Evolutionary conservation across 2,797 vertebrate species (phyloP).

Genomic region (Pitangus sulphuratus): DNA sequence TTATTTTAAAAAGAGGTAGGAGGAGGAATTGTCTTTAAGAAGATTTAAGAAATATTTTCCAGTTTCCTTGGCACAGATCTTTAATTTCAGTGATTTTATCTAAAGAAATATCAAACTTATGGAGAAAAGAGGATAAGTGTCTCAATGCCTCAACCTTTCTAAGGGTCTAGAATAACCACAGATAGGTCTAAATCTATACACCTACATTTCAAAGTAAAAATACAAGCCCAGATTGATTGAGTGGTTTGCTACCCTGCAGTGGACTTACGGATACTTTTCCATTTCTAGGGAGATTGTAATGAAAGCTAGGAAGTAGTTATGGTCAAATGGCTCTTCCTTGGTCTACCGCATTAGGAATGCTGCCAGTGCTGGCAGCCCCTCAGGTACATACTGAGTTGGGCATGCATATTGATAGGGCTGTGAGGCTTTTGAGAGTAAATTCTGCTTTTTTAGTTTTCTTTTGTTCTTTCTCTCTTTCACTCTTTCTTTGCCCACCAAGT

Average conservation of each 20-base stretch:
- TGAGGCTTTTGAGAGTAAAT: background rate
- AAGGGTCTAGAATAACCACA: background rate
- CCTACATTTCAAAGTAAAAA: background rate
- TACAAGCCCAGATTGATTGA: background rate
- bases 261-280: background rate
- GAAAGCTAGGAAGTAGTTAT: background rate
- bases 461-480: too few species aligned
- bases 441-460: background rate
- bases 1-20: background rate
- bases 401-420: background rate
- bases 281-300: background rate
- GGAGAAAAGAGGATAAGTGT: background rate
- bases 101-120: background rate
- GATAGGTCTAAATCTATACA: background rate
- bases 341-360: background rate
- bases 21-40: background rate
- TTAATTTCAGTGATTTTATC: background rate
- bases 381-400: background rate
- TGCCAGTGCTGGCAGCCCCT: background rate
- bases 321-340: background rate
- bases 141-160: background rate
- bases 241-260: background rate
- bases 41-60: background rate
- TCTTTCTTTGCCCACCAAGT: background rate
- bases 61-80: background rate